Percentiles rank a stretch among this genome's conserved stretches.
Evolutionary conservation across 2,888 invertebrate genomes (phyloP).

Genomic region (Argyra leucocephala): DNA sequence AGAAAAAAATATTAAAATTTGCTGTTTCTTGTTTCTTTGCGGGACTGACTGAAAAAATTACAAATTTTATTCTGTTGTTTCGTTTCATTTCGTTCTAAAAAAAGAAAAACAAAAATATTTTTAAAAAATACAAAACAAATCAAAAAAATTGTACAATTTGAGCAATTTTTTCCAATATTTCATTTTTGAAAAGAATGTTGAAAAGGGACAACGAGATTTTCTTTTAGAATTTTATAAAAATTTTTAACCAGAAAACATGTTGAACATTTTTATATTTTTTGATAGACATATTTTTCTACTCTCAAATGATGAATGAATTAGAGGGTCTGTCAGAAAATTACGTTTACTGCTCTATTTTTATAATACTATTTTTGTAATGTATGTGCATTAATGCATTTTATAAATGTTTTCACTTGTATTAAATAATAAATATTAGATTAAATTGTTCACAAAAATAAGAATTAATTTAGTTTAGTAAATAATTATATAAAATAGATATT

Average conservation of each 20-base stretch:
- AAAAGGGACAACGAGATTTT: background rate
- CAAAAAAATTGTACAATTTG: background rate
- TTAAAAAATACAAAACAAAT: background rate
- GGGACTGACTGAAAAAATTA: background rate
- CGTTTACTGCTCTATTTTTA: too few species aligned
- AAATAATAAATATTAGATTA: too few species aligned
- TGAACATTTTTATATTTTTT: background rate
- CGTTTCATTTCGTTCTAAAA: background rate
- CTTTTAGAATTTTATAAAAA: background rate
- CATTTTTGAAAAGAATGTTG: background rate
- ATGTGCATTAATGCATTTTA: too few species aligned
- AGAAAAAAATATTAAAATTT: too few species aligned
- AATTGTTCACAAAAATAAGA: too few species aligned
- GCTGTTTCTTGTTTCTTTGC: too few species aligned
- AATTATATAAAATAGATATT: too few species aligned
- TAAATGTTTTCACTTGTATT: too few species aligned
- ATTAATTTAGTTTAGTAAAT: too few species aligned
- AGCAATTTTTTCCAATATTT: background rate
- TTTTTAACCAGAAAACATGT: constrained; percentile 1
- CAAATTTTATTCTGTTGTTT: background rate
- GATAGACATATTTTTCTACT: background rate
- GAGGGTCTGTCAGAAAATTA: background rate
- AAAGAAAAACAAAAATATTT: too few species aligned
- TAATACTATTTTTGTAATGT: too few species aligned
- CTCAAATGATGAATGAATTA: constrained; percentile 2